Percentiles rank a stretch among this genome's conserved stretches.
phyloP scores from a whole-genome alignment of 2,888 invertebrate species.

The Eugnorisma glareosa region DNA sequence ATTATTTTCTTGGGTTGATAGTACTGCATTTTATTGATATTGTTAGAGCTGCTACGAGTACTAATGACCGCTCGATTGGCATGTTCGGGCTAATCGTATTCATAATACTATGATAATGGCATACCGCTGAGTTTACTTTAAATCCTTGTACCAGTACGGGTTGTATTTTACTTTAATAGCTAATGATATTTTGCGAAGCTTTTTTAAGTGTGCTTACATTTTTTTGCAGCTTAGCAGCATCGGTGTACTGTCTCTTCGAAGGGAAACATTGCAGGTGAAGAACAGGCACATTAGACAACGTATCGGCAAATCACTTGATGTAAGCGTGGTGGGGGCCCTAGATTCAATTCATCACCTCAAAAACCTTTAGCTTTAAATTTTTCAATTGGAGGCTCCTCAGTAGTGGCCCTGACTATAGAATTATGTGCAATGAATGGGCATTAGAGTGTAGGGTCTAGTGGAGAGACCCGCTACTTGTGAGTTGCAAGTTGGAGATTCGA shows the following conservation, averaged over 20 bases:
- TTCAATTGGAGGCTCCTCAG: not conserved
- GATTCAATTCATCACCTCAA: not conserved
- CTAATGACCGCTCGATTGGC: slow-evolving; percentile 18
- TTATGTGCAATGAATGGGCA: not conserved
- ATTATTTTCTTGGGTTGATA: too few relatives aligned
- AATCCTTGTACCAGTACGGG: not conserved
- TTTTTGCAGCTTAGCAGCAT: not conserved
- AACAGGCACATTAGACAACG: not conserved
- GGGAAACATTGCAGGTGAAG: not conserved
- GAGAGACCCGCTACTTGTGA: not conserved
- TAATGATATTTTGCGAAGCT: not conserved
- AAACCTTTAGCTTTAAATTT: not conserved
- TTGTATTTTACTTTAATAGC: not conserved
- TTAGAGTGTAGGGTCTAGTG: not conserved
- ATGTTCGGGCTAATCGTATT: slow-evolving; percentile 3
- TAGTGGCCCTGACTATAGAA: too few relatives aligned
- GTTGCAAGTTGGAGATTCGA: not conserved
- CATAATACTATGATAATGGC: slow-evolving; percentile 26
- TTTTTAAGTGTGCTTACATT: not conserved
- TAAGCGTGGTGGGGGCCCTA: not conserved
- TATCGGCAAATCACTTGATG: not conserved
- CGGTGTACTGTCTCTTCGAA: not conserved
- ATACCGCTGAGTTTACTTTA: not conserved
- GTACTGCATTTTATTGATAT: too few relatives aligned
- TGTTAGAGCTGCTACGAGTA: not conserved